phyloP scores from a whole-genome alignment of 2,888 invertebrate genomes.

The Serripes groenlandicus region DNA sequence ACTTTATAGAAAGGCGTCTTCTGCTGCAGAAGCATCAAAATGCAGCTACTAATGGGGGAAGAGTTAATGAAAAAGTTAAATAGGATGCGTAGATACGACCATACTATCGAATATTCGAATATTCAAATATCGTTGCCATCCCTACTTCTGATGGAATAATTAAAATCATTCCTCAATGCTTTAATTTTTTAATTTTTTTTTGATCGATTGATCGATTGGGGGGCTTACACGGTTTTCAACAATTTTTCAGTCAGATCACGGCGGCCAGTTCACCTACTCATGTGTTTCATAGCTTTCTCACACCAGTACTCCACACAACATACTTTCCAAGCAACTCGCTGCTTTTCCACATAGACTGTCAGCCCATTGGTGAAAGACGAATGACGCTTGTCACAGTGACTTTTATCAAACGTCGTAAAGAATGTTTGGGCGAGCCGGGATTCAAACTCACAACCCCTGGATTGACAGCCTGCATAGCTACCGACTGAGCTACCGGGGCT shows the following conservation, averaged over 20 bases:
- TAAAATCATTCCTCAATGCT: too few species aligned
- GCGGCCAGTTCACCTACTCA: neutral
- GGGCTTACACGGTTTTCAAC: neutral
- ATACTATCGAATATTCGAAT: too few species aligned
- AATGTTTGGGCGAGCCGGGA: neutral
- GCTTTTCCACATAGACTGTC: neutral
- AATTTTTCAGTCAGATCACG: neutral
- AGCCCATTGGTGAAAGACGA: too few species aligned
- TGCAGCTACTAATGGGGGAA: too few species aligned
- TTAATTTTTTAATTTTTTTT: too few species aligned
- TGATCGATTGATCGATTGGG: neutral
- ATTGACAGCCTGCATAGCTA: neutral
- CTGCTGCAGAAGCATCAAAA: too few species aligned
- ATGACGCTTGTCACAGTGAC: neutral
- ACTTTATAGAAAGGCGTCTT: too few species aligned
- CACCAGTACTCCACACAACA: neutral
- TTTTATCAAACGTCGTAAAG: neutral
- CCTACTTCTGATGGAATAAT: too few species aligned
- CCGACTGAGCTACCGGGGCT: neutral
- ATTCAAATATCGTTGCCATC: too few species aligned
- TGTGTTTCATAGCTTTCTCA: neutral
- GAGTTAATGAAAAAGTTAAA: too few species aligned
- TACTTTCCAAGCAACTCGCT: neutral
- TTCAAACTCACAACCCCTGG: neutral
- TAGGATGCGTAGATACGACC: too few species aligned